phyloP scores from a whole-genome alignment of 2,797 vertebrate genomes.

The Rhincodon typus region DNA sequence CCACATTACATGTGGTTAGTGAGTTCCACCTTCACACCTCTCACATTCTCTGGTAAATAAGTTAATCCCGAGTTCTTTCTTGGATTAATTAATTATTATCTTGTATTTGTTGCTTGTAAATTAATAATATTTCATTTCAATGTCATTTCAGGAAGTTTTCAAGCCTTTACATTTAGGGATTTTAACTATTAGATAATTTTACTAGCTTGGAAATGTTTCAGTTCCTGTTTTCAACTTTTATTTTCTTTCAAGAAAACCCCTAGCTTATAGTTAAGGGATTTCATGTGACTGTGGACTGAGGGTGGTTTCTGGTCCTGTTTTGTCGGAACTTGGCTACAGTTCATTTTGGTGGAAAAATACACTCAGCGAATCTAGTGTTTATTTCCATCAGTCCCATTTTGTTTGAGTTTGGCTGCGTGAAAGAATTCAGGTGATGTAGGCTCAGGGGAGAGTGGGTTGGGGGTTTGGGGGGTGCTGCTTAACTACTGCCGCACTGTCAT shows the following conservation, averaged over 20 bases:
- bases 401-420: neutral
- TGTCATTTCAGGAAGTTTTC: neutral
- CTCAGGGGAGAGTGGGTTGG: too few relatives aligned
- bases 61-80: neutral
- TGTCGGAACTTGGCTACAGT: neutral
- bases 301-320: neutral
- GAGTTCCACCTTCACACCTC: neutral
- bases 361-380: neutral
- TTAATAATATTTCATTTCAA: neutral
- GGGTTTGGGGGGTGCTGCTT: too few relatives aligned
- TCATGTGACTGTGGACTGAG: neutral
- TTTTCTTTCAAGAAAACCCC: conserved; percentile 11
- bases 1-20: neutral
- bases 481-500: neutral
- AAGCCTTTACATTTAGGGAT: neutral
- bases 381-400: neutral
- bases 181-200: neutral
- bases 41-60: neutral
- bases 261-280: neutral
- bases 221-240: neutral
- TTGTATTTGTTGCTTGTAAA: neutral
- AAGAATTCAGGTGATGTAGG: too few relatives aligned
- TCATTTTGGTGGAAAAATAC: neutral
- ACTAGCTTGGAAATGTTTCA: neutral
- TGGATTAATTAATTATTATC: neutral